These are phyloP conservation scores for Margaritifera margaritifera DNA, from an alignment of 2,888 invertebrate genomes.

Conservation along the genomic window DNA sequence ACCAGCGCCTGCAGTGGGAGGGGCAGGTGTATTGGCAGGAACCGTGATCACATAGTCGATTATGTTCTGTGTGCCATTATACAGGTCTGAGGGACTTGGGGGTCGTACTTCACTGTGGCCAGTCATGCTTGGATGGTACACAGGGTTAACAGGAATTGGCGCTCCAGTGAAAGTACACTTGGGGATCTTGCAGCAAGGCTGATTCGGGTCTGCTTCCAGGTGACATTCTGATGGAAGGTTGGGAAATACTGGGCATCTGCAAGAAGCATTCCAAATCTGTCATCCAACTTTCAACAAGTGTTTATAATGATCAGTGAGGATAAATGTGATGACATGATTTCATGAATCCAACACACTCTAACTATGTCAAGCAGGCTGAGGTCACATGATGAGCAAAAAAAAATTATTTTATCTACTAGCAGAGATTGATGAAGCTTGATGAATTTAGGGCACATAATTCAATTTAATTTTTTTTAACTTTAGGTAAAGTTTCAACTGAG, in stretches of 20 bases:
- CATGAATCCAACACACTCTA: too few species aligned
- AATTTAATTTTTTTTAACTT: too few species aligned
- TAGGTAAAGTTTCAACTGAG: too few species aligned
- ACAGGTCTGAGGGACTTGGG: constrained; percentile 43
- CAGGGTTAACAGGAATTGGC: constrained; percentile 44
- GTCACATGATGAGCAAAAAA: too few species aligned
- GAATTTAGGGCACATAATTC: too few species aligned
- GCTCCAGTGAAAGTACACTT: constrained; percentile 48
- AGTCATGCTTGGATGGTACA: constrained; percentile 42
- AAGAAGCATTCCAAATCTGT: neutral
- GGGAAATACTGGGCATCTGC: constrained; percentile 56
- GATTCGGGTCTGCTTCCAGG: constrained; percentile 45
- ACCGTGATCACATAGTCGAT: constrained; percentile 30
- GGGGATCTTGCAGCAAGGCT: constrained; percentile 54
- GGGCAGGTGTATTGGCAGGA: constrained; percentile 28
- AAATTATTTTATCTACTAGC: too few species aligned
- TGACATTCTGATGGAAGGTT: constrained; percentile 47
- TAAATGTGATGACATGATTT: too few species aligned
- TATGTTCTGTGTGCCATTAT: constrained; percentile 39
- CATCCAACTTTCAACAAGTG: too few species aligned
- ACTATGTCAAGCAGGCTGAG: too few species aligned
- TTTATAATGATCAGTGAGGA: too few species aligned
- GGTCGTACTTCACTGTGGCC: constrained; percentile 50
- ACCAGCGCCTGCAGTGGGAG: constrained; percentile 30
- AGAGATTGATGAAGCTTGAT: too few species aligned